Percentiles rank a stretch among this genome's conserved stretches.
phyloP scores from a whole-genome alignment of 2,888 invertebrate genomes.

The Eugnorisma glareosa region DNA sequence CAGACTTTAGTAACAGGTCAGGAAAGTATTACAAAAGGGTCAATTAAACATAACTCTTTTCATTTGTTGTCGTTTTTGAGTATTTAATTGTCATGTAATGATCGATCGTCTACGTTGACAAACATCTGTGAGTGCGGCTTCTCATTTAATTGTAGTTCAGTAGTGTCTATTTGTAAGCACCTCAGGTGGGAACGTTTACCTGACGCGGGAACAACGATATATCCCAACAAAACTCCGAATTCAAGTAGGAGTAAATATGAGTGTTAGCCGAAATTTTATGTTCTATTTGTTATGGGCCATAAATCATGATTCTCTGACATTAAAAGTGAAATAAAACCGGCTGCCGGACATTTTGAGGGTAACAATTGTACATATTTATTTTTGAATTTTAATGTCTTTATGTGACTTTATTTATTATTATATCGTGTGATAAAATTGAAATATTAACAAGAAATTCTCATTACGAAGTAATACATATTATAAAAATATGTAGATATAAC shows the following conservation, averaged over 20 bases:
- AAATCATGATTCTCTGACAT: constrained; percentile 55
- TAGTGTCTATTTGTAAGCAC: constrained; percentile 26
- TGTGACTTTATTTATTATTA: constrained; percentile 33
- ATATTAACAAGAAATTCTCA: constrained; percentile 13
- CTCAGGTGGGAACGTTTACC: constrained; percentile 28
- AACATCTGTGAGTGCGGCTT: neutral
- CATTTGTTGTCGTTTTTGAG: neutral
- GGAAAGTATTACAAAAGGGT: neutral
- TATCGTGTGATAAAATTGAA: constrained; percentile 25
- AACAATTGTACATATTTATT: constrained; percentile 51
- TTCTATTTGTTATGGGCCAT: constrained; percentile 53
- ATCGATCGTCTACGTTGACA: neutral
- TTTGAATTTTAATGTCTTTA: constrained; percentile 45
- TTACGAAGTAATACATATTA: constrained; percentile 3
- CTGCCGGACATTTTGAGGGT: constrained; percentile 40
- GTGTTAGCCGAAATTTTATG: constrained; percentile 48
- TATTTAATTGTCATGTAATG: neutral
- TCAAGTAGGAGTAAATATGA: constrained; percentile 52
- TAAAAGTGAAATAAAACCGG: constrained; percentile 60
- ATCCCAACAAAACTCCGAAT: constrained; percentile 40
- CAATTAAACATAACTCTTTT: constrained; percentile 1
- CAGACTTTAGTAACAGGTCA: neutral
- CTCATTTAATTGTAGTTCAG: constrained; percentile 56
- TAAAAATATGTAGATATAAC: neutral
- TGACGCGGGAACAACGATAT: constrained; percentile 28